Evolutionary conservation across 2,888 invertebrate genomes (phyloP).

Genomic region (Papilio demoleus): DNA sequence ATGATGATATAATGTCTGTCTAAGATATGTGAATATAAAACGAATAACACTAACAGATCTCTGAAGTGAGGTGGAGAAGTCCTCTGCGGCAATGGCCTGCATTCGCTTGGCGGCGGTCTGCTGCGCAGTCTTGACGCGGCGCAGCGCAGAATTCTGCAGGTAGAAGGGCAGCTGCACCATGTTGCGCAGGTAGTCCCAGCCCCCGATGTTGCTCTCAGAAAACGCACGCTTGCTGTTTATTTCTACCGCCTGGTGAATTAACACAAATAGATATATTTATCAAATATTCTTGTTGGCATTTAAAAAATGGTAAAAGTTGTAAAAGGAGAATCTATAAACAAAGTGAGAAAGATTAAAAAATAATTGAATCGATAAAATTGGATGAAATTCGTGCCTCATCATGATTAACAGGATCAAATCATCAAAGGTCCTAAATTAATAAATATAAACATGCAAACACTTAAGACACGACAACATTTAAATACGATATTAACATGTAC

Average conservation of each 20-base stretch:
- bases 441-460: slow-evolving; percentile 28
- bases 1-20: no score
- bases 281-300: no score
- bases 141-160: slow-evolving; percentile 97
- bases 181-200: slow-evolving; percentile 96
- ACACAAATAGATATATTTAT: background rate
- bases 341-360: background rate
- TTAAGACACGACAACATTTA: slow-evolving; percentile 56
- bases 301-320: no score
- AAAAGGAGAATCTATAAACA: background rate
- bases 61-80: slow-evolving; percentile 76
- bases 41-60: slow-evolving; percentile 68
- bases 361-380: no score
- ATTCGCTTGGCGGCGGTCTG: slow-evolving; percentile 86
- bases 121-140: slow-evolving; percentile 94
- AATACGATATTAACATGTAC: slow-evolving; percentile 9
- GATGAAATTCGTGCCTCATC: no score
- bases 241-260: slow-evolving; percentile 88
- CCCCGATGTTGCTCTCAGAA: slow-evolving; percentile 96
- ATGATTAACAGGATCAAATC: no score
- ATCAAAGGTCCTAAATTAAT: background rate
- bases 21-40: background rate
- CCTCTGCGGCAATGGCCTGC: slow-evolving; percentile 82
- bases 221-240: slow-evolving; percentile 93
- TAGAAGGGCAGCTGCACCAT: slow-evolving; percentile 99